Base-by-base conservation (phyloP, 1,140 invertebrate genomes). In the Cydia splendana region DNA sequence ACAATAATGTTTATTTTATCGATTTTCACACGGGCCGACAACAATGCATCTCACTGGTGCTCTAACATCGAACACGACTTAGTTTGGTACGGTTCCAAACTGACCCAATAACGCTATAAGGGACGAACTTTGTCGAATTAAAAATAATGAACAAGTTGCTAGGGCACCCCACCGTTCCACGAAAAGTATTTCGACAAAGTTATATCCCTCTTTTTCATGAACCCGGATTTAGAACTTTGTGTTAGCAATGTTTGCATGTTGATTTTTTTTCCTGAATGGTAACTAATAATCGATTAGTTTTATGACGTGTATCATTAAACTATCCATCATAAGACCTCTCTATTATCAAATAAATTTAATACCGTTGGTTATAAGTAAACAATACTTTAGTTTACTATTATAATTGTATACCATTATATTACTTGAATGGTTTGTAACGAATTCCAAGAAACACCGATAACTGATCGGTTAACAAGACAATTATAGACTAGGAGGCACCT, bases 1-100 rank as follows among this genome's bases (percentile, higher is more conserved):
- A 84, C 83, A 83, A 85, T 90, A 87, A 90, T 91, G 86, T 93
- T 91, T 93, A 91, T 93, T 91, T 86, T 91, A 93, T 92, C 83
- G 91, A 93, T 93, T 93, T 93, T 93, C 91, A 90, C 91, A 93
- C 88, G 90, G 84, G 77, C 80, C 81, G 71, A 78, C 78, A 79
- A 85, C 81, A 88, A 89, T 86, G 84, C 85, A 88, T 87, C 83
- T 82, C 78, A 24, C 79, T 80, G 77, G 81, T 85, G 81, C 77
- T 82, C 76, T 82, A 79, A 78, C 75, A 74, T 57, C 38, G 48
- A 78, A 82, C 77, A 78, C 62, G 62, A 80, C 76, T 81, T 85
- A 87, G 80, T 82, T 78, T 69, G 86, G 90, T 81, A 89, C 71
- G 83, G 89, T 88, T 86, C 88, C 79, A 87, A 87, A 82, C 81